A percentile compares a stretch with the other conserved stretches of the same genome.
Evolutionary conservation across 2,113 vertebrate species (phyloP).

Genomic region (Macrotis lagotis): DNA sequence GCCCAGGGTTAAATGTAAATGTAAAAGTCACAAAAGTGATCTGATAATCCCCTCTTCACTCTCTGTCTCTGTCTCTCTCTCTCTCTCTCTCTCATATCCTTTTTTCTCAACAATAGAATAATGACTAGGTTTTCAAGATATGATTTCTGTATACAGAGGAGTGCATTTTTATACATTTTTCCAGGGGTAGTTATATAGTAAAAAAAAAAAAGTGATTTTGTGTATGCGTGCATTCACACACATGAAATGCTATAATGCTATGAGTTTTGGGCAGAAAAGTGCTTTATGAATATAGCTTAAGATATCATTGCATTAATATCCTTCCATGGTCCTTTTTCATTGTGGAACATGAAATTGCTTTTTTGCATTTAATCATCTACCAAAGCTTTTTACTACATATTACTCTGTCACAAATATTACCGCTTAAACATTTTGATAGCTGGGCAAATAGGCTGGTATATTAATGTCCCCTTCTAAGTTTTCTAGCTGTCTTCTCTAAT

Average conservation of each 20-base stretch:
- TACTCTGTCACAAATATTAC: not conserved
- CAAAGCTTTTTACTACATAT: conserved; percentile 1
- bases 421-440: not conserved
- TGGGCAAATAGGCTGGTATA: not conserved
- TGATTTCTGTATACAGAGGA: not conserved
- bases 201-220: not conserved
- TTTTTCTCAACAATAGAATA: not conserved
- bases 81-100: not conserved
- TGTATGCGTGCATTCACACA: not conserved
- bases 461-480: not conserved
- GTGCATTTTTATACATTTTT: not conserved
- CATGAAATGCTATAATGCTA: not conserved
- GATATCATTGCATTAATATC: not conserved
- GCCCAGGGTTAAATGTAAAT: not conserved
- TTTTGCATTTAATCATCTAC: not conserved
- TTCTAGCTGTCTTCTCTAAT: not conserved
- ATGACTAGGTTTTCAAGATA: not conserved
- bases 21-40: not conserved
- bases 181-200: not conserved
- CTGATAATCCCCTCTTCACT: not conserved
- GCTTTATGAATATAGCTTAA: not conserved
- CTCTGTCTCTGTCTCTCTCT: not conserved
- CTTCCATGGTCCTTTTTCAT: conserved; percentile 14
- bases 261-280: not conserved
- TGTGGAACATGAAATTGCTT: not conserved